phyloP scores from a whole-genome alignment of 2,888 invertebrate genomes.

The Drosophila neotestacea region DNA sequence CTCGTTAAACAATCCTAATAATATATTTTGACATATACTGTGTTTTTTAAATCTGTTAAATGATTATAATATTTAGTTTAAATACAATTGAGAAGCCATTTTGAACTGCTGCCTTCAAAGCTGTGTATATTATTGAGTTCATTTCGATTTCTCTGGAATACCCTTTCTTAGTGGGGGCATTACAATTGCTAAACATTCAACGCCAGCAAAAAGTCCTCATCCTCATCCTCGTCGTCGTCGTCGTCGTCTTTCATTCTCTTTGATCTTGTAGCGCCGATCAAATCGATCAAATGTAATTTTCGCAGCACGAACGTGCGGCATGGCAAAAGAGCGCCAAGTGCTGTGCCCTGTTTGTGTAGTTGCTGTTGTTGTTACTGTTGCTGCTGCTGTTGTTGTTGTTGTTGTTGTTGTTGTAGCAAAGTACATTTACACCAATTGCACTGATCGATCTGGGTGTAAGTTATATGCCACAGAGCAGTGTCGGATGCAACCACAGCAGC shows the following conservation, averaged over 20 bases:
- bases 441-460: constrained; percentile 82
- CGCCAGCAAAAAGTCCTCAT: constrained; percentile 32
- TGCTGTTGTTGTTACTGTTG: constrained; percentile 35
- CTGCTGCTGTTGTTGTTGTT: too few species aligned
- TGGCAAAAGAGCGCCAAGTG: constrained; percentile 77
- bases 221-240: constrained; percentile 39
- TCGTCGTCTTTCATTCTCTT: constrained; percentile 79
- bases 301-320: constrained; percentile 81
- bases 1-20: background rate
- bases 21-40: background rate
- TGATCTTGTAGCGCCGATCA: constrained; percentile 85
- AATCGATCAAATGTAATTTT: constrained; percentile 85
- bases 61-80: constrained; percentile 6
- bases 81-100: constrained; percentile 1
- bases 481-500: constrained; percentile 8
- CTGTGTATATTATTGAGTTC: constrained; percentile 7
- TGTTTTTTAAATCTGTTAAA: constrained; percentile 6
- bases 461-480: constrained; percentile 70
- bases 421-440: constrained; percentile 83
- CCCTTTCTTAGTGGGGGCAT: constrained; percentile 23
- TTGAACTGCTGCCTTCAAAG: background rate
- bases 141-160: constrained; percentile 24
- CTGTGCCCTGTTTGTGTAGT: constrained; percentile 48
- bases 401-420: constrained; percentile 56
- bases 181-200: constrained; percentile 60